Evolutionary conservation across 2,797 vertebrate genomes (phyloP), one percentile per base, ranked within the genome.

Genomic region (Masticophis lateralis): DNA sequence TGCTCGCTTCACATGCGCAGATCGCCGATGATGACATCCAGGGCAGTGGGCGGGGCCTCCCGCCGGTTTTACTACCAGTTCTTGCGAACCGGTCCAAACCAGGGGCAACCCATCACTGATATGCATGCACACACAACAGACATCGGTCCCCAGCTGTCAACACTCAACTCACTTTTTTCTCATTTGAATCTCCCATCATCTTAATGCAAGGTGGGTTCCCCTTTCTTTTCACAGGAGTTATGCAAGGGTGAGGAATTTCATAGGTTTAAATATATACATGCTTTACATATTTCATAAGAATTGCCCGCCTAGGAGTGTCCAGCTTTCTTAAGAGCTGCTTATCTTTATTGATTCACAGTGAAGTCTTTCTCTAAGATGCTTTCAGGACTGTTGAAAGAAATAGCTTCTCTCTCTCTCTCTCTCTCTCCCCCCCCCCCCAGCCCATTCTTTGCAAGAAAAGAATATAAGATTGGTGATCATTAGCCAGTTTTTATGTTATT

Each of bases 401-500:
- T 92, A 1, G n/a, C 87, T 87, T 69, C 56, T 96, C 90, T 95
- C 79, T 11, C 66, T 1, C 56, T 96, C 91, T 94, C 92, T 88
- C 95, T 9, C 63, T n/a, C 56, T 96, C 91, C 95, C 92, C 66
- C 86, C 25, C 28, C 90, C 47, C 4, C 88, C 95, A 97, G 90
- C 86, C 92, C 94, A 91, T 90, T 87, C 94, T 93, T 95, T 90
- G 92, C 94, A 96, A 96, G 94, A 95, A 96, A 96, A 97, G 95
- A 95, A 95, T 95, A 96, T 95, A 94, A 86, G 94, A 91, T 27
- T 93, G 95, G 96, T 96, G 97, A 98, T 97, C 97, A 98, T 98
- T 98, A 98, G 97, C 97, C 96, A 97, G 96, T 90, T 98, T 92
- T 98, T 97, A 97, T 97, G 97, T 96, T 98, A 88, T 98, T 97